These are phyloP conservation scores for Adelges cooleyi DNA, from an alignment of 1,140 invertebrate species.

Conservation along the genomic window DNA sequence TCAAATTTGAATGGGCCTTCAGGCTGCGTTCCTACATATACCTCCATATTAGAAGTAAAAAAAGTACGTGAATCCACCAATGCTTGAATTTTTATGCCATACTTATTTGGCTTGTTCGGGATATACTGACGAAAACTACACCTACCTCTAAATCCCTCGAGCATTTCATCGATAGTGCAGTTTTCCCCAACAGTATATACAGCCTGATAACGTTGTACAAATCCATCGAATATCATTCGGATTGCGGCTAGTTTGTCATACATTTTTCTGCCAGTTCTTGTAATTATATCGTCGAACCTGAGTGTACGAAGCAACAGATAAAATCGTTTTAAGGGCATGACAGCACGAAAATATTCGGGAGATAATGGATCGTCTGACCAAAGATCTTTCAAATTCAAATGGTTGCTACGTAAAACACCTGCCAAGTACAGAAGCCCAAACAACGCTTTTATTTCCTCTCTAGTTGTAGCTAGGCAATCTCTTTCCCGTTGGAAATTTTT, in stretches of 20 bases:
- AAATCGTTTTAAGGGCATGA: constrained; percentile 34
- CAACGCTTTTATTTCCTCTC: constrained; percentile 31
- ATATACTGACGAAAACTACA: constrained; percentile 40
- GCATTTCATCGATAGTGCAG: constrained; percentile 35
- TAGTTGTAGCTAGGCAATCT: constrained; percentile 18
- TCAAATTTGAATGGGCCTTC: constrained; percentile 35
- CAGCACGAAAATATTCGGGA: constrained; percentile 31
- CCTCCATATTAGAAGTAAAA: constrained; percentile 37
- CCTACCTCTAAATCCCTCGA: constrained; percentile 37
- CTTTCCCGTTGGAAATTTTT: constrained; percentile 14
- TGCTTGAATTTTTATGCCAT: constrained; percentile 40
- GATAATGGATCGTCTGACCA: constrained; percentile 34
- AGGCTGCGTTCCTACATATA: constrained; percentile 37
- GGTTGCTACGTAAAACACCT: constrained; percentile 32
- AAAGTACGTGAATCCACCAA: constrained; percentile 35
- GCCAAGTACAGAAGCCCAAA: constrained; percentile 31
- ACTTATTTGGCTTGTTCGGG: constrained; percentile 38
- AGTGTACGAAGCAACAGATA: constrained; percentile 33
- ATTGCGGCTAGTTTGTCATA: constrained; percentile 36
- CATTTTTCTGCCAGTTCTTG: constrained; percentile 31
- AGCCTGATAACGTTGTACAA: constrained; percentile 33
- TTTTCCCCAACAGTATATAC: background rate
- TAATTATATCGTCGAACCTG: constrained; percentile 36
- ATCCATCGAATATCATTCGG: constrained; percentile 35
- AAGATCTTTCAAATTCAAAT: constrained; percentile 34